These are phyloP conservation scores for Channallabes apus DNA, from an alignment of 2,797 vertebrate species.

Conservation along the genomic window DNA sequence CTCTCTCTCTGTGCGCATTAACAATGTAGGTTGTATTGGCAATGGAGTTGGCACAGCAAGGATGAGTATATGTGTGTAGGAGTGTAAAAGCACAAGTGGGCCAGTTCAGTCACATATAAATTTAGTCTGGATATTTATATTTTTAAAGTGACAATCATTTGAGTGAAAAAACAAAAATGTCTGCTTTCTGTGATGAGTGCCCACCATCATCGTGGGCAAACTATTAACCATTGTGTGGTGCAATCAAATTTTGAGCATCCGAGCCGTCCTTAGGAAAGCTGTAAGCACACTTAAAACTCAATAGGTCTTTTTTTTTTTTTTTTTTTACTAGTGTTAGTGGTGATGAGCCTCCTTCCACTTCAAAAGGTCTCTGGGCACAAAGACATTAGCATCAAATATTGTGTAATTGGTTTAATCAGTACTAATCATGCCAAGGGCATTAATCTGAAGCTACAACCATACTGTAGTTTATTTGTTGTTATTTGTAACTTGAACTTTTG, in stretches of 20 bases:
- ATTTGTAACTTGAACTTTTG: conserved; percentile 50
- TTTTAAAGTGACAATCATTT: conserved; percentile 29
- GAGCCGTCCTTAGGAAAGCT: background rate
- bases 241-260: background rate
- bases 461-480: conserved; percentile 68
- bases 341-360: conserved; percentile 28
- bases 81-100: conserved; percentile 39
- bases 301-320: background rate
- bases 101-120: conserved; percentile 25
- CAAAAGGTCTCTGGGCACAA: conserved; percentile 30
- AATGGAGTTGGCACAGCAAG: background rate
- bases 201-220: background rate
- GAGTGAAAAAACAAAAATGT: background rate
- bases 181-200: background rate
- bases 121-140: conserved; percentile 30
- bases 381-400: conserved; percentile 45
- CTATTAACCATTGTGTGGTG: background rate
- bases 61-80: conserved; percentile 36
- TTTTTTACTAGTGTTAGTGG: conserved; percentile 19
- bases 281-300: conserved; percentile 17
- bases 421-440: conserved; percentile 56
- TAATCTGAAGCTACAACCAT: conserved; percentile 57
- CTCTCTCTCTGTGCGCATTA: background rate
- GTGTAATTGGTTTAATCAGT: conserved; percentile 59
- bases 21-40: background rate